These are phyloP conservation scores for Syngnathus floridae DNA, from an alignment of 2,113 vertebrate genomes.

Conservation along the genomic window DNA sequence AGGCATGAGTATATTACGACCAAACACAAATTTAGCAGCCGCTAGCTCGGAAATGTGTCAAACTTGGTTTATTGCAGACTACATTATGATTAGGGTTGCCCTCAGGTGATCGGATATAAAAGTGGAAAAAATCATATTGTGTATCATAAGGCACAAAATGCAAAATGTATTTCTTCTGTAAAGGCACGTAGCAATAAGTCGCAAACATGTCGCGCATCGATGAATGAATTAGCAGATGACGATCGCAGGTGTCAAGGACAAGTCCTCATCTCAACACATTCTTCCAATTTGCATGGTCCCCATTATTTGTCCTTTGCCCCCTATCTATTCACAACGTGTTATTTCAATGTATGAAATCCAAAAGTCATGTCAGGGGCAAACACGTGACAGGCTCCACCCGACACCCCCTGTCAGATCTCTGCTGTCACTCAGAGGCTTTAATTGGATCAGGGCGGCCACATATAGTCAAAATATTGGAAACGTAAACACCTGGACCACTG, in stretches of 20 bases:
- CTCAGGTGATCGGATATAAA: too few relatives aligned
- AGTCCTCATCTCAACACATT: background rate
- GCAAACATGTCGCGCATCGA: background rate
- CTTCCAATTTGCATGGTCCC: background rate
- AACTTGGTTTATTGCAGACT: too few relatives aligned
- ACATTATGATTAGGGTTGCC: too few relatives aligned
- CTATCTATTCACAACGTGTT: background rate
- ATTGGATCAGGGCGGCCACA: slow-evolving; percentile 10
- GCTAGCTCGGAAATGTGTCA: too few relatives aligned
- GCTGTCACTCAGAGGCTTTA: slow-evolving; percentile 11
- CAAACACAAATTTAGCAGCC: too few relatives aligned
- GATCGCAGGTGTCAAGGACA: background rate
- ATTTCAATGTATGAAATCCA: background rate
- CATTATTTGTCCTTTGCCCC: background rate
- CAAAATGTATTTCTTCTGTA: too few relatives aligned
- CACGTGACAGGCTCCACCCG: background rate
- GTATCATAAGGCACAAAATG: too few relatives aligned
- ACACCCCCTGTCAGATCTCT: slow-evolving; percentile 4
- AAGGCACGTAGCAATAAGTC: background rate
- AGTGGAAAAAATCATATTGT: too few relatives aligned
- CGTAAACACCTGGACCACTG: slow-evolving; percentile 11
- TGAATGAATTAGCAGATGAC: background rate
- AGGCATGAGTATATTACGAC: too few relatives aligned
- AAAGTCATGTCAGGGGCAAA: slow-evolving; percentile 1
- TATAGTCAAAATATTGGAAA: slow-evolving; percentile 4